phyloP scores from a whole-genome alignment of 2,888 invertebrate species.

The Pseudolycoriella hygida region DNA sequence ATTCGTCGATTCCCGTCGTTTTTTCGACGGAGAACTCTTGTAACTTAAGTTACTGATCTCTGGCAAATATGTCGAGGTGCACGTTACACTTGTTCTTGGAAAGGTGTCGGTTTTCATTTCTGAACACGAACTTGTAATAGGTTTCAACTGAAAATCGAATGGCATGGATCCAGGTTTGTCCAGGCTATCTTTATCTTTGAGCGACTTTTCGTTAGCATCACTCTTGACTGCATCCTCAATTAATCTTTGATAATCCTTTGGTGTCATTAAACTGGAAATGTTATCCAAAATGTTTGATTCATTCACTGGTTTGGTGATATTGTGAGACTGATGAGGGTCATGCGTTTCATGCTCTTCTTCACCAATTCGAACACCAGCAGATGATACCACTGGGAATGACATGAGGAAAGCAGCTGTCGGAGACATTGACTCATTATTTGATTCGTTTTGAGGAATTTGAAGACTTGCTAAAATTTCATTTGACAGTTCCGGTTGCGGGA shows the following conservation, averaged over 20 bases:
- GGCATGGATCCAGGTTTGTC: too few species aligned
- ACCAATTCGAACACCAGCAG: conserved; percentile 12
- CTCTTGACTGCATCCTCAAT: not conserved
- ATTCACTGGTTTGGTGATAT: not conserved
- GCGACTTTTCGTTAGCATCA: not conserved
- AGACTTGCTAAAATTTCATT: not conserved
- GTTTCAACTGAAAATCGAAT: too few species aligned
- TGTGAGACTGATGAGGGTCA: not conserved
- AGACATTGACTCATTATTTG: conserved; percentile 41
- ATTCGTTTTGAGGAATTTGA: conserved; percentile 23
- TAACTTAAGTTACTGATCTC: too few species aligned
- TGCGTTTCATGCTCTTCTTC: not conserved
- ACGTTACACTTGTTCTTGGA: too few species aligned
- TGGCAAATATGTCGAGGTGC: too few species aligned
- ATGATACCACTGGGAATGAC: conserved; percentile 43
- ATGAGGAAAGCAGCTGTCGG: conserved; percentile 46
- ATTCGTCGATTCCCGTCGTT: too few species aligned
- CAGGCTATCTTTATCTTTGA: too few species aligned
- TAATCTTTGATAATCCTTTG: not conserved
- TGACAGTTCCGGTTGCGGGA: not conserved
- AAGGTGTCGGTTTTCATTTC: too few species aligned
- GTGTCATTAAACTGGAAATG: not conserved
- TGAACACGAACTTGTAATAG: too few species aligned
- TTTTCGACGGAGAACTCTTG: too few species aligned
- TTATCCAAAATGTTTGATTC: not conserved